Base-by-base conservation (phyloP, 2,888 invertebrate species). In the Agonopterix subpropinquella region DNA sequence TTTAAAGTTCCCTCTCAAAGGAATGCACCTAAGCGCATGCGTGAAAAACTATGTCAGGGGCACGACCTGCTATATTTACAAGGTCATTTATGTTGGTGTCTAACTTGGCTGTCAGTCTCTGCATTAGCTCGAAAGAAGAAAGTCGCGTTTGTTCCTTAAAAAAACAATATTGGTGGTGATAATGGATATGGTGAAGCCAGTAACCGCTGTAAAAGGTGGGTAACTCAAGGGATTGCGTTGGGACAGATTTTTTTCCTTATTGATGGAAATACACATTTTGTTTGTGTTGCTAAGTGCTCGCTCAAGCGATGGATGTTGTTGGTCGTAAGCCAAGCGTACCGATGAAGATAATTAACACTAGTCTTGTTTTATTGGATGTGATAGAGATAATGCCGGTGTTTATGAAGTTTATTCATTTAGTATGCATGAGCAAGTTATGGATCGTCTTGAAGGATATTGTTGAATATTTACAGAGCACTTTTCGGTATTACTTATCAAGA, bases 11-110 rank as follows among this genome's bases (percentile, higher is more conserved):
- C 51, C 43, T 47, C 47, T 43, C 18, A 9, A 43, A 36, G 36
- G 13, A 36, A 35, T 10, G 46, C 11, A 1, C 9, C n/a, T 18
- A 51, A 15, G 64, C 86, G 87, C 87, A 85, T 82, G 86, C 74
- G 80, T 54, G 44, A 45, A 41, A 56, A 85, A 71, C 52, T 76
- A 56, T 85, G 87, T 85, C 87, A 86, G 72, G 87, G 85, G 72
- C 81, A 62, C 62, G 79, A 73, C 78, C 76, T 65, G 76, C 54
- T 43, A 47, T 47, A 41, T 50, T 52, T 47, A 69, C 86, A 88
- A 88, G 87, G 87, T 87, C 84, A 77, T 41, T 58, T 57, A 62
- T 84, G 84, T 87, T 86, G 11, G 28, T 39, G 18, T 83, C 57
- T 28, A 28, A 58, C 61, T 47, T 53, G 61, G 57, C 59, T 65